Evolutionary conservation across 2,888 invertebrate species (phyloP), one percentile per base, ranked within the genome.

Genomic region (Andrena praecox): DNA sequence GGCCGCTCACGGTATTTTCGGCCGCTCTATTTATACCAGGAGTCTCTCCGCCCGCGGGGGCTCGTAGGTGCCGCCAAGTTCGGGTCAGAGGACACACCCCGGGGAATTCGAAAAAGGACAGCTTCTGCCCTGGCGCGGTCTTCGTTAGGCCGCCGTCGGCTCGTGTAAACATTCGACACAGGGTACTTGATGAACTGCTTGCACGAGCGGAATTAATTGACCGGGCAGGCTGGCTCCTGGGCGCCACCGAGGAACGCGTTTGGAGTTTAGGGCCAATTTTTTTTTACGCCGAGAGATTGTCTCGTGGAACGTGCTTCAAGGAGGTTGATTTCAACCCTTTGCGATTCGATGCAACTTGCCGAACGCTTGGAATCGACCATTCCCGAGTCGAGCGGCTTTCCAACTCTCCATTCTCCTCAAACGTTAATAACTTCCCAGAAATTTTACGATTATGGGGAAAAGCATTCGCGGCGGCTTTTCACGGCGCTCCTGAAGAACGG

Each of bases 81-180:
- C 88, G 87, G 90, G 91, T 92, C 89, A 90, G 85, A 90, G 91
- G 89, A 91, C 89, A 88, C 90, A 90, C 89, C 89, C 86, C 78
- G 83, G 76, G 83, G 77, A 88, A 89, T 87, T 76, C 73, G 77
- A 35, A 70, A 73, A 77, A 80, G 72, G 52, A 74, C 63, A 67
- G 77, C 74, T 52, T 48, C 60, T 35, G 56, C 48, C 12, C 24
- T 10, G 59, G 60, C 12, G 27, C 64, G 59, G 78, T 70, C 62
- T 74, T 73, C 76, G 81, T 69, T 72, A 76, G 76, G 72, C 56
- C 59, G 52, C 62, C 66, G 75, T 70, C 63, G 67, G 68, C 71
- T 63, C 76, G 81, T 76, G 76, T 72, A 76, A 81, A 81, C 81
- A 75, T 80, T 75, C 81, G 82, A 71, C 71, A 24, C 75, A 66